phyloP scores from a whole-genome alignment of 2,888 invertebrate species.

The Oscheius sp. region DNA sequence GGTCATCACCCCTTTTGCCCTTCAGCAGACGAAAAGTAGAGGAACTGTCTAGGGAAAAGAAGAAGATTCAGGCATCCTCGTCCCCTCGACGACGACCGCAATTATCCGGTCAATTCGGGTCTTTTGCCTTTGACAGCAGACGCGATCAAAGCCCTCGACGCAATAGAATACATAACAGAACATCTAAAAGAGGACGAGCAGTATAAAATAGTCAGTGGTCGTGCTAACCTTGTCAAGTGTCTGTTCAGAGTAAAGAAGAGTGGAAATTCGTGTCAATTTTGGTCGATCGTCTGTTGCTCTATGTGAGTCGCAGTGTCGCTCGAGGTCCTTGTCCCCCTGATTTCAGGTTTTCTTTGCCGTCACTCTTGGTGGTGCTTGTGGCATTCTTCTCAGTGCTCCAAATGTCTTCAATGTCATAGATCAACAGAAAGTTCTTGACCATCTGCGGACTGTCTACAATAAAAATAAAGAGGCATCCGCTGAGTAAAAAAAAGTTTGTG shows the following conservation, averaged over 20 bases:
- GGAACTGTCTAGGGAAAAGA: too few species aligned
- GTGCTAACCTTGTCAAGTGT: neutral
- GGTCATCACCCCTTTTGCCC: slow-evolving; percentile 68
- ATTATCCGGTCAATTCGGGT: slow-evolving; percentile 46
- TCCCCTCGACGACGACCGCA: neutral
- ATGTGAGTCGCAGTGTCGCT: slow-evolving; percentile 73
- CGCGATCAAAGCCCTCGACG: slow-evolving; percentile 49
- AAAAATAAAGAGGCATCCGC: slow-evolving; percentile 14
- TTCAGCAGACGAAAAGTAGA: slow-evolving; percentile 35
- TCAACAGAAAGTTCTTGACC: slow-evolving; percentile 19
- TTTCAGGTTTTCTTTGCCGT: slow-evolving; percentile 74
- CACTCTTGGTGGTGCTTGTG: slow-evolving; percentile 54
- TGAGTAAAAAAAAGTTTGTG: neutral
- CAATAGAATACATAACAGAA: slow-evolving; percentile 68
- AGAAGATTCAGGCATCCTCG: neutral
- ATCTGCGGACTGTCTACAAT: slow-evolving; percentile 3
- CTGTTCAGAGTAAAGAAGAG: slow-evolving; percentile 71
- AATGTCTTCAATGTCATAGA: slow-evolving; percentile 74
- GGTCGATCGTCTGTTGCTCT: slow-evolving; percentile 76
- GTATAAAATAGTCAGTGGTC: slow-evolving; percentile 61
- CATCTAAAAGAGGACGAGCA: slow-evolving; percentile 66
- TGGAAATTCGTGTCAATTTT: slow-evolving; percentile 77
- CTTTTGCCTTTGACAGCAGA: slow-evolving; percentile 43
- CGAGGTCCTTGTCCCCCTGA: neutral
- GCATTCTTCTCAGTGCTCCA: slow-evolving; percentile 75